Evolutionary conservation across 2,888 invertebrate species (phyloP).

Genomic region (Polydrusus tereticollis): DNA sequence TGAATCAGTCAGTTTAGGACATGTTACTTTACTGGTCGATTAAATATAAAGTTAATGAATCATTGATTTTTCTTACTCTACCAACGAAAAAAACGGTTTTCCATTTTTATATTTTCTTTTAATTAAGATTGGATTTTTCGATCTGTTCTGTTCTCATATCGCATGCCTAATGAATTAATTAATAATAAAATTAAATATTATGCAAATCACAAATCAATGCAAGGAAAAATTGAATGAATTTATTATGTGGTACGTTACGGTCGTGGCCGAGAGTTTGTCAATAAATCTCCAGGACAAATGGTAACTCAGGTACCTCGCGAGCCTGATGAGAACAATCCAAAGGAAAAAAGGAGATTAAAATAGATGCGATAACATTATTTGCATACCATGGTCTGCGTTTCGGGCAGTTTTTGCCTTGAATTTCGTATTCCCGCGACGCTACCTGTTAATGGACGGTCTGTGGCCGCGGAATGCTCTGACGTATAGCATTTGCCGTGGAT

Average conservation of each 20-base stretch:
- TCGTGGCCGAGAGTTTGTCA: slow-evolving; percentile 28
- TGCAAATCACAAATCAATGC: slow-evolving; percentile 36
- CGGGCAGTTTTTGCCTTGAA: slow-evolving; percentile 52
- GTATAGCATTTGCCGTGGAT: slow-evolving; percentile 56
- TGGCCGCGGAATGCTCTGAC: slow-evolving; percentile 57
- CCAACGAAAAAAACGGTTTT: no score
- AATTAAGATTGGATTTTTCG: no score
- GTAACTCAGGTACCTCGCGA: slow-evolving; percentile 43
- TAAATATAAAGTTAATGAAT: no score
- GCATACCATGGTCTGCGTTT: slow-evolving; percentile 52
- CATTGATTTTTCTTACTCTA: no score
- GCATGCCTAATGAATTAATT: no score
- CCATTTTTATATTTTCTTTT: no score
- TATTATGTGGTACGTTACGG: slow-evolving; percentile 40
- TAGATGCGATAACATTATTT: slow-evolving; percentile 51
- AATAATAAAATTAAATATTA: slow-evolving; percentile 28
- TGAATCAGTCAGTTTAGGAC: no score
- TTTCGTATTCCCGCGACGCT: slow-evolving; percentile 56
- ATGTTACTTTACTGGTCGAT: no score
- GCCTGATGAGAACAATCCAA: slow-evolving; percentile 45
- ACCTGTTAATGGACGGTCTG: slow-evolving; percentile 54
- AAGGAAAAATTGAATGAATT: slow-evolving; percentile 44
- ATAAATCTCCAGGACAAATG: slow-evolving; percentile 48
- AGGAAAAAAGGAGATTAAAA: slow-evolving; percentile 45
- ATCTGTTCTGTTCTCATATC: no score